Base-by-base conservation (phyloP, 2,888 invertebrate genomes). In the Lottia scabra region DNA sequence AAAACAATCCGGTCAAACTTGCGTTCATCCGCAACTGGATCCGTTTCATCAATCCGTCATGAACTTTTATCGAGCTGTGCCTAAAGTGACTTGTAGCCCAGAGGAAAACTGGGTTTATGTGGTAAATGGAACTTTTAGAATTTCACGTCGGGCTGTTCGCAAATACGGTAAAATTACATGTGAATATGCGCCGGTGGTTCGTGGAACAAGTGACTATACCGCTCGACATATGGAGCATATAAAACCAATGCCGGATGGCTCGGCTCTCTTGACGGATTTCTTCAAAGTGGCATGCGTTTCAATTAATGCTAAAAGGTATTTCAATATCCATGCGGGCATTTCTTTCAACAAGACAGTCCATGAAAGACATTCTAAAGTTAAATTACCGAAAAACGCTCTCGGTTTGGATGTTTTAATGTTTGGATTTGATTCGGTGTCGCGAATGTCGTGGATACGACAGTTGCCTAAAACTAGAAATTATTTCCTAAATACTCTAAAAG, bases 351-450 rank as follows among this genome's bases (percentile, higher is more conserved):
- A 68, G n/a, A 64, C 68, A 1, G 67, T 76, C 6, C 76, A 75
- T 63, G 63, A 44, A 63, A 66, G 73, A 69, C 43, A 69, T 27
- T 27, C 56, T n/a, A 27, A 48, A 26, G 44, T 15, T 26, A 66
- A 65, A 15, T 63, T 72, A 43, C 73, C 77, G 16, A 72, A 84
- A 15, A 89, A 90, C 69, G 89, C 92, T 70, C 84, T 93, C 15
- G 91, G 91, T 66, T 84, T 93, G 63, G 95, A 95, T 87, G 93
- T 96, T 0, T 88, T 97, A 0, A 95, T 96, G 91, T 93, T 96
- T 77, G 96, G 96, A 0, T 94, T 95, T 83, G 97, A 98, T 90
- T 97, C 97, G 0, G 89, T 97, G 0, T 95, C 97, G 0, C 92
- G 94, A 67, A 94, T 95, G 89, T 93, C 94, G 19, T 88, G 87